phyloP scores from a whole-genome alignment of 2,888 invertebrate species.

The Noctua fimbriata region DNA sequence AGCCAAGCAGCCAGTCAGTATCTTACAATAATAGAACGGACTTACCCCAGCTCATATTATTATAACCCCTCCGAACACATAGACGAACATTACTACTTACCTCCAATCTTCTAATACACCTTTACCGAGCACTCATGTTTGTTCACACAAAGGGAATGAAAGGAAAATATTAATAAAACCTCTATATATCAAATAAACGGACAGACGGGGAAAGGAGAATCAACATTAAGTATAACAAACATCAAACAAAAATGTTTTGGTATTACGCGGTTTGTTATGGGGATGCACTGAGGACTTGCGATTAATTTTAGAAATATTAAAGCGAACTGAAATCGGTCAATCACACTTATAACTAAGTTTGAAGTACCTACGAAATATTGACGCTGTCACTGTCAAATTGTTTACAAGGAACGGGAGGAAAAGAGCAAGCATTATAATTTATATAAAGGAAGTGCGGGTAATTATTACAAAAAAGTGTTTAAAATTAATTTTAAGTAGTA shows the following conservation, averaged over 20 bases:
- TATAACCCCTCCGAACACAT: slow-evolving; percentile 11
- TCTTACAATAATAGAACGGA: background rate
- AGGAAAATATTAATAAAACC: slow-evolving; percentile 71
- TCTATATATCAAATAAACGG: slow-evolving; percentile 69
- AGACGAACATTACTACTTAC: slow-evolving; percentile 33
- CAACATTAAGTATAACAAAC: slow-evolving; percentile 74
- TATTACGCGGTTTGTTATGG: slow-evolving; percentile 58
- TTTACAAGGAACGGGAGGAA: no score
- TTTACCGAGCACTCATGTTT: slow-evolving; percentile 47
- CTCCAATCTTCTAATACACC: slow-evolving; percentile 51
- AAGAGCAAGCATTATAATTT: no score
- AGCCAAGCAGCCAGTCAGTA: background rate
- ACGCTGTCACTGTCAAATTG: no score
- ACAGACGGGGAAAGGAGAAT: slow-evolving; percentile 69
- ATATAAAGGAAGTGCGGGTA: no score
- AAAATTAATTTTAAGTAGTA: no score
- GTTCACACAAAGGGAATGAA: slow-evolving; percentile 59
- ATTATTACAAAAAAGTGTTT: no score
- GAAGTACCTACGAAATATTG: no score
- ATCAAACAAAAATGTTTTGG: slow-evolving; percentile 76
- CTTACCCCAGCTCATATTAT: background rate
- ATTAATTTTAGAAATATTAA: background rate
- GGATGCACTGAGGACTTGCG: slow-evolving; percentile 37
- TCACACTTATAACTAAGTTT: background rate
- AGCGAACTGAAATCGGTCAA: background rate